Percentiles rank a stretch among this genome's conserved stretches.
phyloP scores from a whole-genome alignment of 2,797 vertebrate genomes.

The Psittacula derbiana region DNA sequence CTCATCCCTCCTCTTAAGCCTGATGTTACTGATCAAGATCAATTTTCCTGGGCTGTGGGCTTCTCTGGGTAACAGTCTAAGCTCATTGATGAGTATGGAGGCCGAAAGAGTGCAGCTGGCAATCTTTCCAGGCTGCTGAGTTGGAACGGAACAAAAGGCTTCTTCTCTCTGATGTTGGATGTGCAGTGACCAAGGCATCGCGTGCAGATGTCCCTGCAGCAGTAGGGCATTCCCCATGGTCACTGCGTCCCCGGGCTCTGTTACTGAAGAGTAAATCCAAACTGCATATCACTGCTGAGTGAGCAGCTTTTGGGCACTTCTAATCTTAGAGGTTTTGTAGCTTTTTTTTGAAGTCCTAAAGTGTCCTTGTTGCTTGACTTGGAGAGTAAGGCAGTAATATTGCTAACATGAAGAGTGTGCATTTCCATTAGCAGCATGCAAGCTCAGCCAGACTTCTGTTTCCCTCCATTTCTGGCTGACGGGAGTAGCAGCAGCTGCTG shows the following conservation, averaged over 20 bases:
- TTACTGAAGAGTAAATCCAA: neutral
- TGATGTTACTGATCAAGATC: neutral
- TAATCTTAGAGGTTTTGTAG: neutral
- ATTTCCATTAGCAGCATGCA: neutral
- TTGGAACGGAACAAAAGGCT: conserved; percentile 5
- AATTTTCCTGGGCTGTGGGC: neutral
- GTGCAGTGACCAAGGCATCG: neutral
- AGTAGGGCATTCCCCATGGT: neutral
- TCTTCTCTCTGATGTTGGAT: neutral
- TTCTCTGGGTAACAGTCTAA: neutral
- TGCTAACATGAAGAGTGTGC: neutral
- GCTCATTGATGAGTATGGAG: neutral
- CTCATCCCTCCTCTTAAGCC: neutral
- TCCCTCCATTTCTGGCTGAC: neutral
- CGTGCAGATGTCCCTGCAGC: neutral
- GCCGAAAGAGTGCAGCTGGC: neutral
- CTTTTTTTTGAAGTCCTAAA: fast-evolving
- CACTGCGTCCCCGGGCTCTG: neutral
- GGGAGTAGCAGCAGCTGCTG: neutral
- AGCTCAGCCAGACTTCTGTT: neutral
- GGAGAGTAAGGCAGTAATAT: neutral
- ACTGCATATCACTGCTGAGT: neutral
- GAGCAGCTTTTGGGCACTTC: neutral
- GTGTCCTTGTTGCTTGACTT: neutral
- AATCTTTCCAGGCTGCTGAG: neutral